Base-by-base conservation (phyloP, 2,888 invertebrate genomes). In the Clusia tigrina region DNA sequence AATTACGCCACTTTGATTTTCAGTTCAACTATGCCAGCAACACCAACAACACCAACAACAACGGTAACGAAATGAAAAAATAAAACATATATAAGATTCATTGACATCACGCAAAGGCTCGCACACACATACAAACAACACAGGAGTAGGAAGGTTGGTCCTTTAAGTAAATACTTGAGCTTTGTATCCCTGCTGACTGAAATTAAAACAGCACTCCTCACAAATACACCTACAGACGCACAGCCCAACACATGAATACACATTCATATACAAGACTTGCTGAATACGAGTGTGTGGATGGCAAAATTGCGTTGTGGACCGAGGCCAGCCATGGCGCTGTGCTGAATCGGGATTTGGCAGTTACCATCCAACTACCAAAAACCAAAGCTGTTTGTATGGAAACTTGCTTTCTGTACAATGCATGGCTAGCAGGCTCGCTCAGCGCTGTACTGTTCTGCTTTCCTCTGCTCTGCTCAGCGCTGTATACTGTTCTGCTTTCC, bases 1-100 rank as follows among this genome's bases (percentile, higher is more conserved):
- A 80, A 79, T 78, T 69, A 80, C 75, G 72, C 75, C 76, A 80
- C 79, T 79, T 79, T 78, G 80, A 79, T 79, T 78, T 77, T 58
- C 72, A 76, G 78, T 77, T 77, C 69, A 77, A 74, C 70, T 72
- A 70, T 74, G 72, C 69, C 57, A 63, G 64, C 63, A 71, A 20
- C 22, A 64, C 37, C 17, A 42, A 23, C 48, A 46, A n/a, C 25
- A 55, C 17, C 18, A 54, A 65, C 70, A 71, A 69, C 69, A 75
- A 71, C 74, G 69, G 70, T 18, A 12, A 55, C n/a, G n/a, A n/a
- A n/a, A n/a, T n/a, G n/a, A n/a, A n/a, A n/a, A 9, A 32, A 52
- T 42, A n/a, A n/a, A 20, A 51, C 38, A 26, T 26, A 51, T 24
- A 59, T 52, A 59, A 72, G 72, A 76, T 77, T 77, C 76, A 76